These are phyloP conservation scores for Ciona savignyi DNA, from an alignment of 23 tunicate genomes.

Conservation along the genomic window DNA sequence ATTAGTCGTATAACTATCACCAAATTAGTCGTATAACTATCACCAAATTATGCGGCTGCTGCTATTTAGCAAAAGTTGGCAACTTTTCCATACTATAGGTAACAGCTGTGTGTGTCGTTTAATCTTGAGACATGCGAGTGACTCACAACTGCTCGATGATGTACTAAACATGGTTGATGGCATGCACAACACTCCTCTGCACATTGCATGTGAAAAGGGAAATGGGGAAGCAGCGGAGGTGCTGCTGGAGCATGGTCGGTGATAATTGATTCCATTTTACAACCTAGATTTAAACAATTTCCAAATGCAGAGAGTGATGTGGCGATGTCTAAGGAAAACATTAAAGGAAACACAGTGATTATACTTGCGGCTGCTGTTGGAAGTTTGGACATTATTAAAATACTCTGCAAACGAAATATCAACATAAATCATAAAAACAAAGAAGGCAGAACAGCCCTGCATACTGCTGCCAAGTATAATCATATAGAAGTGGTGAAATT, in stretches of 20 bases:
- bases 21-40: too few species aligned
- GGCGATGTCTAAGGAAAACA: background rate
- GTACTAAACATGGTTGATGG: background rate
- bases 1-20: too few species aligned
- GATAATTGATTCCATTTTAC: background rate
- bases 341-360: slow-evolving; percentile 15
- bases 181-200: slow-evolving; percentile 5
- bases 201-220: slow-evolving; percentile 8
- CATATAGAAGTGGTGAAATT: slow-evolving; percentile 13
- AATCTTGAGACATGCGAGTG: background rate
- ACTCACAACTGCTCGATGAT: background rate
- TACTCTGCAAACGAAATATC: background rate
- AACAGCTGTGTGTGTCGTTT: background rate
- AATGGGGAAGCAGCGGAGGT: background rate
- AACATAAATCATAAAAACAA: slow-evolving; percentile 9
- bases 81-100: background rate
- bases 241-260: slow-evolving; percentile 1
- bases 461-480: slow-evolving; percentile 10
- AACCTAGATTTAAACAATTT: background rate
- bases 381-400: slow-evolving; percentile 1
- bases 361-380: slow-evolving; percentile 14
- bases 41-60: too few species aligned
- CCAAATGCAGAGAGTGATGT: background rate
- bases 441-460: slow-evolving; percentile 16
- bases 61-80: too few species aligned